Evolutionary conservation across 2,888 invertebrate species (phyloP).

Genomic region (Silvanus unidentatus): DNA sequence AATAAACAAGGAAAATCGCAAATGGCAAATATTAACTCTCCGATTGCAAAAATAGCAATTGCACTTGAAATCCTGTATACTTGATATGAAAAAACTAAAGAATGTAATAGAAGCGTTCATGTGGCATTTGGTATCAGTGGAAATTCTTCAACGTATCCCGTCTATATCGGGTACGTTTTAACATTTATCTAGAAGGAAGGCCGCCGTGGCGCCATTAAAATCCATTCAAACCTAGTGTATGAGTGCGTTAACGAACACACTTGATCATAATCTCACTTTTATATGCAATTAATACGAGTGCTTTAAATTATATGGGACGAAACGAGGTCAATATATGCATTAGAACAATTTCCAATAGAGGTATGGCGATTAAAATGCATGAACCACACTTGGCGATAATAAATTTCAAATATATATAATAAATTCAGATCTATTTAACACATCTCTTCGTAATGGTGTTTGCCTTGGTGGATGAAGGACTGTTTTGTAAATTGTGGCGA

Average conservation of each 20-base stretch:
- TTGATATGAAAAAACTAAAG: too few relatives aligned
- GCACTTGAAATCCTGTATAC: too few relatives aligned
- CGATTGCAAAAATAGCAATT: too few relatives aligned
- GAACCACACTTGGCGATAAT: too few relatives aligned
- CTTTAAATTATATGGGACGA: conserved; percentile 14
- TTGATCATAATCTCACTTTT: conserved; percentile 15
- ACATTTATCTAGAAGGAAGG: conserved; percentile 8
- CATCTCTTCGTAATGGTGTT: conserved; percentile 10
- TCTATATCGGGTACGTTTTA: background rate
- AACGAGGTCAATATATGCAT: conserved; percentile 15
- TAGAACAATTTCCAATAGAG: background rate
- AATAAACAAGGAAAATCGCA: too few relatives aligned
- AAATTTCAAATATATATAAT: background rate
- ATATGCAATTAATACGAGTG: conserved; percentile 14
- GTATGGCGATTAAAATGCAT: conserved; percentile 1
- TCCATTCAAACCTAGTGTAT: conserved; percentile 23
- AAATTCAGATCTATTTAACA: conserved; percentile 12
- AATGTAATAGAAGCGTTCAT: too few relatives aligned
- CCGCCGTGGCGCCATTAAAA: conserved; percentile 17
- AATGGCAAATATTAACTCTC: too few relatives aligned
- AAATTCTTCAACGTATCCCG: conserved; percentile 1
- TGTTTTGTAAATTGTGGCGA: too few relatives aligned
- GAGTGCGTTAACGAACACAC: conserved; percentile 13
- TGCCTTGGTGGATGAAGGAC: conserved; percentile 6
- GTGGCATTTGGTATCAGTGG: too few relatives aligned